Conservation (phyloP, 1,140 invertebrate genomes). For the Homarus americanus region DNA sequence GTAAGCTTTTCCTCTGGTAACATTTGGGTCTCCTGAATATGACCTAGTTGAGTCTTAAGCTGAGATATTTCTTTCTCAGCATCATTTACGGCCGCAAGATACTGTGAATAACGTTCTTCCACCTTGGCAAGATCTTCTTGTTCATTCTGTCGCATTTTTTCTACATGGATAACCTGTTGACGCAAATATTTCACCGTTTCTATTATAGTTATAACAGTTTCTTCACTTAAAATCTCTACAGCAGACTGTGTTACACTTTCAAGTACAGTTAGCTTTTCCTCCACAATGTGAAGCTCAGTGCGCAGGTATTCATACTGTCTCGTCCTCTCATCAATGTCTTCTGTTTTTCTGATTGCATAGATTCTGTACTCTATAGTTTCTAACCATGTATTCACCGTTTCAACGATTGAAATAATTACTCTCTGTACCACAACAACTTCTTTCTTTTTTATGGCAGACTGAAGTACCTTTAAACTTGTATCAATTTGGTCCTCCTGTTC, state of each 20-base stretch:
- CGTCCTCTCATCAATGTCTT: conserved; percentile 79
- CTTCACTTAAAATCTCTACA: conserved; percentile 80
- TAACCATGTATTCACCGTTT: conserved; percentile 88
- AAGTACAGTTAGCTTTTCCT: conserved; percentile 73
- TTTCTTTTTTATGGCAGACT: conserved; percentile 82
- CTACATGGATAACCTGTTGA: conserved; percentile 81
- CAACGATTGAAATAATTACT: conserved; percentile 85
- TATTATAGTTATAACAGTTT: conserved; percentile 78
- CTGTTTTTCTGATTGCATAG: conserved; percentile 82
- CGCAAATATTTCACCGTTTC: conserved; percentile 80
- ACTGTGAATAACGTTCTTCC: conserved; percentile 54
- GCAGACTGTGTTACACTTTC: conserved; percentile 77
- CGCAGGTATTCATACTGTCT: conserved; percentile 77
- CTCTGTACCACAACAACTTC: conserved; percentile 83
- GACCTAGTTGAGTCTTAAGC: conserved; percentile 66
- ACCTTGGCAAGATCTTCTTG: conserved; percentile 42
- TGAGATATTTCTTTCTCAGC: conserved; percentile 63
- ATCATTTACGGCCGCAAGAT: conserved; percentile 55
- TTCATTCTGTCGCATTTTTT: conserved; percentile 78
- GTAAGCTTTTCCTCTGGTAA: conserved; percentile 68
- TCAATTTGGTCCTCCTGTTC: conserved; percentile 81
- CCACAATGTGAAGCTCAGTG: conserved; percentile 74
- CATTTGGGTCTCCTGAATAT: conserved; percentile 60
- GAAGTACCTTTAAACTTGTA: conserved; percentile 82
- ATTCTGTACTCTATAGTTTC: conserved; percentile 90